A percentile compares a stretch with the other conserved stretches of the same genome.
Conservation (phyloP, 2,888 invertebrate species). For the Xestia sexstrigata region DNA sequence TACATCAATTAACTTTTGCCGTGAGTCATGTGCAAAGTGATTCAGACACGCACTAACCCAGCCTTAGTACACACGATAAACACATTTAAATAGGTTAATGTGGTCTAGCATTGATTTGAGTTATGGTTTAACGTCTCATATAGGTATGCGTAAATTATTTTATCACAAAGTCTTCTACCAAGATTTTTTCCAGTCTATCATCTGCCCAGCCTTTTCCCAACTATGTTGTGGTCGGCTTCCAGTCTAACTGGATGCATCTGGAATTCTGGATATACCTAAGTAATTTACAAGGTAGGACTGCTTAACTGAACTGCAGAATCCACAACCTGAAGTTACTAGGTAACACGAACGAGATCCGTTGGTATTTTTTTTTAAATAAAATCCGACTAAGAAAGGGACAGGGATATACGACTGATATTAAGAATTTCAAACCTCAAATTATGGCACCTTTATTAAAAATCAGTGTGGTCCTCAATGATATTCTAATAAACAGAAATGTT, state of each 20-base stretch:
- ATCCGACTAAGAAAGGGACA: not conserved
- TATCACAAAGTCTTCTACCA: not conserved
- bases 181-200: not conserved
- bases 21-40: constrained; percentile 43
- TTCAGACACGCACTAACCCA: constrained; percentile 36
- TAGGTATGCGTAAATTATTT: not conserved
- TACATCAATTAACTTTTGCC: constrained; percentile 1
- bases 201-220: not conserved
- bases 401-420: not conserved
- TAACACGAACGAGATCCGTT: not conserved
- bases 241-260: not conserved
- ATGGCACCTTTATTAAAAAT: not conserved
- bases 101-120: constrained; percentile 6
- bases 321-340: not conserved
- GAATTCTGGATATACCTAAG: too few species aligned
- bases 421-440: not conserved
- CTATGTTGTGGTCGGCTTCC: not conserved
- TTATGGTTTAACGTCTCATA: not conserved
- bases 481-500: too few species aligned
- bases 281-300: not conserved
- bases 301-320: not conserved
- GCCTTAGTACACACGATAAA: constrained; percentile 24
- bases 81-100: constrained; percentile 13
- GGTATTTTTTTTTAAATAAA: not conserved
- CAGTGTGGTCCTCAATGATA: not conserved